Evolutionary conservation across 2,113 vertebrate genomes (phyloP).

Genomic region (Chloebia gouldiae): DNA sequence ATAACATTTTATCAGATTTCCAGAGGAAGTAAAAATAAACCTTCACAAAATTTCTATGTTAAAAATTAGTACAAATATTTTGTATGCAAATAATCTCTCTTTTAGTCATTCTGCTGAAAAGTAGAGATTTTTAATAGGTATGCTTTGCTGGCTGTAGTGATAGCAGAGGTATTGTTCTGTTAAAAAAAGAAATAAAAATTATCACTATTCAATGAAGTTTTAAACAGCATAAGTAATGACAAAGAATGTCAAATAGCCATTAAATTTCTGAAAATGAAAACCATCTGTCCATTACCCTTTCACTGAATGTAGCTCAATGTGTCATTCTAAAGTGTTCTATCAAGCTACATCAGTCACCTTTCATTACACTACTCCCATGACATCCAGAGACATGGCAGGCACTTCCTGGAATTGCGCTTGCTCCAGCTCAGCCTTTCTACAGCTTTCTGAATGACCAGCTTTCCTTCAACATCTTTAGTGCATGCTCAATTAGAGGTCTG

Average conservation of each 20-base stretch:
- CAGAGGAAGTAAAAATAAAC: neutral
- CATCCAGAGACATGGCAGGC: neutral
- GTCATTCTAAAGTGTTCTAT: conserved; percentile 25
- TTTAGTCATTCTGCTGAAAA: neutral
- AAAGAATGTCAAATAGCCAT: neutral
- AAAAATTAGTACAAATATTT: neutral
- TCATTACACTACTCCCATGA: neutral
- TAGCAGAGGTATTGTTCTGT: neutral
- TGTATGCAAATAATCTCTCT: neutral
- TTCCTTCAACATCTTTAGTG: neutral
- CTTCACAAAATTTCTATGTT: neutral
- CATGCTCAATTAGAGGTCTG: neutral
- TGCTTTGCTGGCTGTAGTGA: neutral
- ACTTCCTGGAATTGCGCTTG: neutral
- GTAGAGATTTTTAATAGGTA: neutral
- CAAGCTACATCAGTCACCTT: conserved; percentile 24
- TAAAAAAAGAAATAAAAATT: conserved; percentile 1
- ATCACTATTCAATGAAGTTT: neutral
- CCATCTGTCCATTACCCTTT: conserved; percentile 16
- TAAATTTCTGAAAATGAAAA: conserved; percentile 21
- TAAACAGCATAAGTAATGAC: neutral
- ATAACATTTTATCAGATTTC: neutral
- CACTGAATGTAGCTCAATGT: neutral
- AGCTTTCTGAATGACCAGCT: neutral
- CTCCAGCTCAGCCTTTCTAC: neutral